Conservation (phyloP, 2,113 vertebrate genomes). For the Rhea pennata region DNA sequence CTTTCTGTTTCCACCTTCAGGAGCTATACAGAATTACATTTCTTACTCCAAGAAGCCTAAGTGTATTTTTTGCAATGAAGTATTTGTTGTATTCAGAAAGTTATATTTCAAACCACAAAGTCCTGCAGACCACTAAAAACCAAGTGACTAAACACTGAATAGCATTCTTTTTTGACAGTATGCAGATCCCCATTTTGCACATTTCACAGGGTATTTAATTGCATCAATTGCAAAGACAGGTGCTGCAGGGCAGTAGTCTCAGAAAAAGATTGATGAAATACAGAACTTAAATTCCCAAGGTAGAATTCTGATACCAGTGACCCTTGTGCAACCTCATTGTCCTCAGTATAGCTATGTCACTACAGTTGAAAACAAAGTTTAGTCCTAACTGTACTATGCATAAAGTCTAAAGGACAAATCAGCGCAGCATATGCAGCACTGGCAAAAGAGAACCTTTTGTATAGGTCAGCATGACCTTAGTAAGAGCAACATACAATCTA, state of each 20-base stretch:
- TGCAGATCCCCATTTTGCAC: neutral
- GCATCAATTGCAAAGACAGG: neutral
- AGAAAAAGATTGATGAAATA: constrained; percentile 28
- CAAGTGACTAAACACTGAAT: neutral
- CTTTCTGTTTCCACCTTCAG: neutral
- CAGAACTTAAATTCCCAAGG: neutral
- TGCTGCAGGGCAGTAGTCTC: neutral
- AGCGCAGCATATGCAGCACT: neutral
- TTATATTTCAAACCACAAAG: neutral
- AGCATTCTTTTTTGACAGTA: neutral
- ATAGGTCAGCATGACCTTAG: neutral
- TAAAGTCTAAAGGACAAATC: neutral
- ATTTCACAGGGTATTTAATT: constrained; percentile 32
- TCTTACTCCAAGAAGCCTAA: neutral
- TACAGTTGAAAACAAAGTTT: neutral
- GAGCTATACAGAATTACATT: neutral
- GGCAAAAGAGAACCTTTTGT: neutral
- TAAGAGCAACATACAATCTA: constrained; percentile 11
- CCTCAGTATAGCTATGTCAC: neutral
- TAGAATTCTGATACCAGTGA: neutral
- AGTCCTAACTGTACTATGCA: neutral
- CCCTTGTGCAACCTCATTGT: neutral
- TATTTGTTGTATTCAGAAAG: neutral
- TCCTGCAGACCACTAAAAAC: neutral
- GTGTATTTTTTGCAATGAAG: neutral